Evolutionary conservation across 2,113 vertebrate species (phyloP), one percentile per base, ranked within the genome.

Genomic region (Cyanoramphus novaezelandiae): DNA sequence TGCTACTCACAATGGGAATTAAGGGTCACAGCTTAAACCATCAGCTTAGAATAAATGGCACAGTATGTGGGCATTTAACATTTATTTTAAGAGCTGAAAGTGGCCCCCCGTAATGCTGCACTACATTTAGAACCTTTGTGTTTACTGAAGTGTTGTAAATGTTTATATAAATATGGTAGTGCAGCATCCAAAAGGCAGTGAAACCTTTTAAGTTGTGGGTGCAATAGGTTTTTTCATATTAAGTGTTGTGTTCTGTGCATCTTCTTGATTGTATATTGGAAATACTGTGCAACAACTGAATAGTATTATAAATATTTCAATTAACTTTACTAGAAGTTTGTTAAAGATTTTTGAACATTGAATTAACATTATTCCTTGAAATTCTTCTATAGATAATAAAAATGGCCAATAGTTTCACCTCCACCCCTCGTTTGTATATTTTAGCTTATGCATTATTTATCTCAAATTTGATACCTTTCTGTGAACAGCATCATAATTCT

Each of bases 161-260:
- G 97, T 99, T 98, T 98, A 97, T 98, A 97, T 97, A 94, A 97
- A 98, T 97, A 98, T 55, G 53, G 92, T 97, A 98, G 97, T 97
- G 97, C 97, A 97, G 97, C 96, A 93, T 98, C 97, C 92, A 95
- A 69, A 94, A 95, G 98, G 98, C 97, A 98, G 93, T 59, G 93
- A 90, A 98, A 98, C 98, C 98, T 98, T 98, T 98, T 96, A 97
- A 98, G 98, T 98, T 98, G 98, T 99, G 98, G 98, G 97, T 98
- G 97, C 97, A 97, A 95, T 99, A 98, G 98, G 81, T 91, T 90
- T 80, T 96, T 95, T 96, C 97, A 95, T 96, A 96, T 97, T 97
- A 96, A 94, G 95, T 97, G 91, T 98, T 97, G 97, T 97, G 96
- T 98, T 97, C 96, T 95, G 96, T 97, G 95, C 95, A 91, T 97